Base-by-base conservation (phyloP, 2,888 invertebrate species). In the Pogonocherus hispidulus region DNA sequence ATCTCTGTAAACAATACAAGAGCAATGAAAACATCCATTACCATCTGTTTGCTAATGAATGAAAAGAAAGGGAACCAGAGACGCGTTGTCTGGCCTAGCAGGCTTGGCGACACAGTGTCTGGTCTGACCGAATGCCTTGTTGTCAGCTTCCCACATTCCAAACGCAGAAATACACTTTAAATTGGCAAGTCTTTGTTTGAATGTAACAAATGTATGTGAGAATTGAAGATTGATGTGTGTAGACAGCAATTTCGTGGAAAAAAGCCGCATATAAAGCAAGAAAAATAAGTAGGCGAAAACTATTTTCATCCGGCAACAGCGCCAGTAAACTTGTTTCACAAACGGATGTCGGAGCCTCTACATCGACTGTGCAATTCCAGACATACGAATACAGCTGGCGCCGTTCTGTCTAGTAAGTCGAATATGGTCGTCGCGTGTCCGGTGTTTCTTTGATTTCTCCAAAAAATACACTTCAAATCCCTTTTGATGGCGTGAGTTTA, bases 71-170 rank as follows among this genome's bases (percentile, higher is more conserved):
- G 76, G 75, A 78, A 77, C 77, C 74, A 90, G 90, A 91, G 92
- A 91, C 92, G 91, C 90, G 89, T 88, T 91, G 92, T 93, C 93
- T 91, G 91, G 92, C 89, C 89, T 90, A 89, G 89, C 91, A 88
- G 89, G 91, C 90, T 91, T 90, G 94, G 94, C 94, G 94, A 94
- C 94, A 94, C 93, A 93, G 92, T 94, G 94, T 94, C 94, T 94
- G 93, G 93, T 91, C 89, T 91, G 91, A 92, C 90, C 90, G 87
- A 74, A 83, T 84, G 89, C 92, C 84, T 74, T 86, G 93, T 91
- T 93, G 92, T 89, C 92, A 86, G 76, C 80, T 82, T 82, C 83
- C 83, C 87, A 79, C 88, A 90, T 85, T 84, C 84, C 84, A 77
- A 71, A 72, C 67, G 32, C 20, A 11, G 18, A 64, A 35, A 49